Evolutionary conservation across 1,140 invertebrate genomes (phyloP).

Genomic region (Ylistrum balloti): DNA sequence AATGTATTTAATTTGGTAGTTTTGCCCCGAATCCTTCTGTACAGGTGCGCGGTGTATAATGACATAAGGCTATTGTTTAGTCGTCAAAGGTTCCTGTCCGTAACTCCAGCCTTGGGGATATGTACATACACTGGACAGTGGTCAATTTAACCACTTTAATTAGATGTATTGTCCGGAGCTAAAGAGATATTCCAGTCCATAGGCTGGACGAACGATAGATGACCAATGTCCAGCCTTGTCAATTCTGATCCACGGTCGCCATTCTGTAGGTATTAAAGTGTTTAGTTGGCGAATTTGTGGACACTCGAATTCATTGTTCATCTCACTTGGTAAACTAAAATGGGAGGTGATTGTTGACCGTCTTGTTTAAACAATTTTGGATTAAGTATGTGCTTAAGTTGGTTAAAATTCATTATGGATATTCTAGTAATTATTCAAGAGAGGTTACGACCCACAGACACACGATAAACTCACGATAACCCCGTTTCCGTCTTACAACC

Average conservation of each 20-base stretch:
- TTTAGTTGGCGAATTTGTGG: neutral
- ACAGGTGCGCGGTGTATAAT: constrained; percentile 12
- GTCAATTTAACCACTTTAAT: constrained; percentile 12
- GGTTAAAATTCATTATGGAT: constrained; percentile 2
- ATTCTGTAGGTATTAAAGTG: neutral
- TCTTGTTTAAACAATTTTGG: constrained; percentile 35
- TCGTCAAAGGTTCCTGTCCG: neutral
- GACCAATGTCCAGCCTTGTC: neutral
- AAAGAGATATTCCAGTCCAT: constrained; percentile 3
- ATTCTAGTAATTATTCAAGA: neutral
- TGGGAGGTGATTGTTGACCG: constrained; percentile 28
- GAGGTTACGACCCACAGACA: neutral
- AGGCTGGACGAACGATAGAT: neutral
- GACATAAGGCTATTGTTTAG: constrained; percentile 1
- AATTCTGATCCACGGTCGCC: neutral
- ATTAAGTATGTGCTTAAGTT: constrained; percentile 12
- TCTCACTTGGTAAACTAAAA: constrained; percentile 11
- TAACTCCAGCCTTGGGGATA: constrained; percentile 25
- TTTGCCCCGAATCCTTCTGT: constrained; percentile 1
- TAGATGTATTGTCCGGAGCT: constrained; percentile 30
- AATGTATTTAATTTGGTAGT: constrained; percentile 2
- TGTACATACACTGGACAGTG: constrained; percentile 32
- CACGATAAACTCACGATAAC: neutral
- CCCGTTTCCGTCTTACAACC: neutral
- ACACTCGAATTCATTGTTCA: constrained; percentile 9